phyloP scores from a whole-genome alignment of 1,140 invertebrate genomes.

The Drosophila virilis region DNA sequence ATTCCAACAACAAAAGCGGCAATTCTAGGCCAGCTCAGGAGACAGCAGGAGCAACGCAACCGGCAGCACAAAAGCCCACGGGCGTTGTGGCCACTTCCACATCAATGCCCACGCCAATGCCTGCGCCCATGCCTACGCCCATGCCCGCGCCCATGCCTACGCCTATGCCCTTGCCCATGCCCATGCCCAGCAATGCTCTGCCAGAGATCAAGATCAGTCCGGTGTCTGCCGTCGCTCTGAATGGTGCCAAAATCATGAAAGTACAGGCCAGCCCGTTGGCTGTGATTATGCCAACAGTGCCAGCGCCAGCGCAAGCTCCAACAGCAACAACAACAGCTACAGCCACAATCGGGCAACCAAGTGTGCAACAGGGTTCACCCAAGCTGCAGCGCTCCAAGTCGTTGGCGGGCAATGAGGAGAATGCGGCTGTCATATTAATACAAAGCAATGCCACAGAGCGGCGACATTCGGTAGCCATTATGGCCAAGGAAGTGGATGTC shows the following conservation, averaged over 20 bases:
- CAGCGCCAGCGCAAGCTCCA: background rate
- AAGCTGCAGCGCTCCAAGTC: conserved; percentile 68
- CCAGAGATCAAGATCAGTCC: conserved; percentile 24
- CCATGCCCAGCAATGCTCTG: conserved; percentile 14
- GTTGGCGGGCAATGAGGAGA: conserved; percentile 30
- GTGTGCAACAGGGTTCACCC: background rate
- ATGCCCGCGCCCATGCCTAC: background rate
- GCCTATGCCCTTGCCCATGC: background rate
- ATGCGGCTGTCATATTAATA: background rate
- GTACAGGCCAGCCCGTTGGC: conserved; percentile 12
- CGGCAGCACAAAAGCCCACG: background rate
- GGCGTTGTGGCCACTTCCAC: background rate
- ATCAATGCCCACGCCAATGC: background rate
- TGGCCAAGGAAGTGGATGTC: conserved; percentile 69
- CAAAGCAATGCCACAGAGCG: conserved; percentile 39
- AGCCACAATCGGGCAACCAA: background rate
- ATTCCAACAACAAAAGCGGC: conserved; percentile 9
- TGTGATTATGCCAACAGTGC: conserved; percentile 20
- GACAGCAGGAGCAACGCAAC: background rate
- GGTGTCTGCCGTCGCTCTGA: conserved; percentile 12
- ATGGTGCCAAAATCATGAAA: conserved; percentile 31
- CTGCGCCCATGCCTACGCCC: background rate
- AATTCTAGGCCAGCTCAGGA: conserved; percentile 19
- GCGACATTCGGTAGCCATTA: conserved; percentile 67
- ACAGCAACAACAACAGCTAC: background rate